These are phyloP conservation scores for Cossypha caffra DNA, from an alignment of 2,797 vertebrate species.

Conservation along the genomic window DNA sequence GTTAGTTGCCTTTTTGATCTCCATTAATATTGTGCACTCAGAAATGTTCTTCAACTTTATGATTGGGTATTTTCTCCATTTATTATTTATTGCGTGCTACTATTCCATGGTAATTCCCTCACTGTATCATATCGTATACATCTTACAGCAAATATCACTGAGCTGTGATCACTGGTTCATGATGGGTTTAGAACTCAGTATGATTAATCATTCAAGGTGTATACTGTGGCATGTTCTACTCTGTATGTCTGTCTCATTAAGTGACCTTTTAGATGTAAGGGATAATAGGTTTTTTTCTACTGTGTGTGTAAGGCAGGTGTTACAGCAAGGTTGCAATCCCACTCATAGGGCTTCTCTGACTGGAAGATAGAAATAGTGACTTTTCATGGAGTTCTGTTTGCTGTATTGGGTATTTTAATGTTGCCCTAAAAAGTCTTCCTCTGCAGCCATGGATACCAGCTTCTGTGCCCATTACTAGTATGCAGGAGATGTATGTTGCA, in stretches of 20 bases:
- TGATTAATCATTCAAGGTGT: background rate
- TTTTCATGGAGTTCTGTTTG: background rate
- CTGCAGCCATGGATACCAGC: background rate
- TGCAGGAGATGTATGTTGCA: background rate
- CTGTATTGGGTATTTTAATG: background rate
- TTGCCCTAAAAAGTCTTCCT: background rate
- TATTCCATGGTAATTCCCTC: background rate
- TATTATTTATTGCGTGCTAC: background rate
- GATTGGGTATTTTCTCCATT: slow-evolving; percentile 1
- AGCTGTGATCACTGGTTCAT: background rate
- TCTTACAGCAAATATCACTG: background rate
- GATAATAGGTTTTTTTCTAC: background rate
- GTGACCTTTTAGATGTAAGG: background rate
- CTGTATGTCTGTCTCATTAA: background rate
- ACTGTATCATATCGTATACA: background rate
- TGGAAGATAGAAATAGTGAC: background rate
- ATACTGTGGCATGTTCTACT: background rate
- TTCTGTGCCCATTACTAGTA: background rate
- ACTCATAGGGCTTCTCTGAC: background rate
- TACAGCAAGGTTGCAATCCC: background rate
- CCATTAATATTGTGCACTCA: slow-evolving; percentile 50
- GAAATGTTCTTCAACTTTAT: slow-evolving; percentile 35
- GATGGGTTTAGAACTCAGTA: background rate
- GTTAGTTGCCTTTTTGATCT: slow-evolving; percentile 60
- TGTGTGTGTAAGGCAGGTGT: background rate